Evolutionary conservation across 2,888 invertebrate species (phyloP).

Genomic region (Tuta absoluta): DNA sequence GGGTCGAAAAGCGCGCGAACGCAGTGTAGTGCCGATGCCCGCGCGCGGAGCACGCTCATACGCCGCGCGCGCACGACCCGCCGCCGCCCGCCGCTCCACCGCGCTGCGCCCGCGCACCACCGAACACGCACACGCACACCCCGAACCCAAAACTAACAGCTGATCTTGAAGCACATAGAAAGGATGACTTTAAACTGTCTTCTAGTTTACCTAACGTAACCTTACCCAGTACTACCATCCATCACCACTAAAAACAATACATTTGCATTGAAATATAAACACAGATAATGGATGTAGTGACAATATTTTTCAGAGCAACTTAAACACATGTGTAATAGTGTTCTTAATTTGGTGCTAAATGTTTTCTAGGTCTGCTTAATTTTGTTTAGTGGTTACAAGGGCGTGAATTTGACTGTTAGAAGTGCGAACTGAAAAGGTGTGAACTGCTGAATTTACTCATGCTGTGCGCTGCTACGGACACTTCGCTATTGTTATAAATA

Average conservation of each 20-base stretch:
- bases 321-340: conserved; percentile 52
- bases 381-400: conserved; percentile 72
- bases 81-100: conserved; percentile 34
- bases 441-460: conserved; percentile 51
- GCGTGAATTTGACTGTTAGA: conserved; percentile 67
- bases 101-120: conserved; percentile 33
- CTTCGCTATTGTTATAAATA: neutral
- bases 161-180: conserved; percentile 56
- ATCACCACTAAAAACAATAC: neutral
- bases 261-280: conserved; percentile 19
- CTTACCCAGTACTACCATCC: neutral
- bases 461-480: conserved; percentile 43
- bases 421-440: conserved; percentile 72
- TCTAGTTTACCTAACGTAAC: conserved; percentile 52
- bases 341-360: conserved; percentile 72
- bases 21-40: conserved; percentile 77
- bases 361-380: conserved; percentile 67
- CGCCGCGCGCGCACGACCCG: conserved; percentile 59
- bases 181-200: conserved; percentile 54
- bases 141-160: conserved; percentile 29
- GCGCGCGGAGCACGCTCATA: conserved; percentile 76
- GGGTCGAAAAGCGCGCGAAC: conserved; percentile 79
- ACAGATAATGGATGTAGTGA: conserved; percentile 38
- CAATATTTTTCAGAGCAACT: conserved; percentile 40
- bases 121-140: conserved; percentile 45